Evolutionary conservation across 2,888 invertebrate species (phyloP), one percentile per base, ranked within the genome.

Genomic region (Tiliacea aurago): DNA sequence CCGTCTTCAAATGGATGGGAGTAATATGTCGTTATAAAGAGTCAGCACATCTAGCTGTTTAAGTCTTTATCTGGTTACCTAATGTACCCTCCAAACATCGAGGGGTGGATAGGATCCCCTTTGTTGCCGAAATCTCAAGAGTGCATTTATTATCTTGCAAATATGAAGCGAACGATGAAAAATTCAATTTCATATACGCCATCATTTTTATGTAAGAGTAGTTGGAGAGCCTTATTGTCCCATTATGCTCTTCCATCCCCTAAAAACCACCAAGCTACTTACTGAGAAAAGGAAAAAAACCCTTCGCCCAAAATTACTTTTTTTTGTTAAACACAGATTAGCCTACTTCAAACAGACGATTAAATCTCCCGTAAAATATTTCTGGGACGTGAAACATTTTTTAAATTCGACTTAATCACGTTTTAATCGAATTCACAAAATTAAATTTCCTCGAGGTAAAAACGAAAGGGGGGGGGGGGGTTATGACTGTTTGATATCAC

Each of bases 401-500:
- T 81, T 84, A 76, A 77, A 85, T 84, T 75, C 72, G 23, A 64
- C 78, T 73, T 81, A 80, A 83, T 78, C 78, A 81, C 78, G 78
- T 84, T 88, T 90, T 90, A 90, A 92, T 91, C 90, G 89, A 90
- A 91, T 88, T 83, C 80, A 78, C 80, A 88, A 89, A 90, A 91
- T 89, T 90, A 89, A 91, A 91, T 91, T 91, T 90, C 90, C 90
- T 88, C 87, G 76, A 86, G 85, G 87, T 88, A 89, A 90, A 91
- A 87, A 90, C 86, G 87, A 88, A 88, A 89, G 85, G 84, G 84
- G 33, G n/a, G n/a, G 85, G 84, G 84, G 59, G 89, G 90, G 89
- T 90, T 90, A 91, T 91, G 90, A 92, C 90, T 89, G 92, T 93
- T 94, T 93, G 92, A 94, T 94, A 94, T 94, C 90, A 91, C 93